These are phyloP conservation scores for Manis pentadactyla DNA, from an alignment of 2,797 vertebrate genomes.

Conservation along the genomic window DNA sequence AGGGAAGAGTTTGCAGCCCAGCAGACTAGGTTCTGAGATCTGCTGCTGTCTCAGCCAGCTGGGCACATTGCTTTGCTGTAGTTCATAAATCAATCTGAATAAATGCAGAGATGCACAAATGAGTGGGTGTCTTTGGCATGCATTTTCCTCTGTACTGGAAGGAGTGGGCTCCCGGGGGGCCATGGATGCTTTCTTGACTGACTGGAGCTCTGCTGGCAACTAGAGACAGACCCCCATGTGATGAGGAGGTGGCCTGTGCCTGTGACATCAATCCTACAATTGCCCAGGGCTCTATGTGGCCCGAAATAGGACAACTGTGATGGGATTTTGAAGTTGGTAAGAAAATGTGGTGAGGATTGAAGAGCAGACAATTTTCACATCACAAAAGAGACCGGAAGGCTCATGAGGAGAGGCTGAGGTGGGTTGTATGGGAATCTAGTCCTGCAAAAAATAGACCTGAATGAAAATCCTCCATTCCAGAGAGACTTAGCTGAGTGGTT, in stretches of 20 bases:
- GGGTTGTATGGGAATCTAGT: not conserved
- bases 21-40: not conserved
- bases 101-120: accelerated
- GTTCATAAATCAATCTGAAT: accelerated
- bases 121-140: not conserved
- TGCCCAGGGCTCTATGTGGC: not conserved
- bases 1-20: not conserved
- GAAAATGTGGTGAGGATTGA: not conserved
- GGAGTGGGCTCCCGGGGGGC: not conserved
- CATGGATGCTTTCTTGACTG: not conserved
- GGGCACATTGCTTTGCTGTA: not conserved
- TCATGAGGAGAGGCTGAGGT: not conserved
- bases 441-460: not conserved
- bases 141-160: accelerated
- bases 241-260: not conserved
- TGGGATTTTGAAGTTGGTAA: not conserved
- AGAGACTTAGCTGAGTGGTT: not conserved
- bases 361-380: not conserved
- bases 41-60: not conserved
- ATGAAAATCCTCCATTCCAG: not conserved
- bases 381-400: not conserved
- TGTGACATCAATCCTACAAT: not conserved
- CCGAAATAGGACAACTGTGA: not conserved
- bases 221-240: not conserved
- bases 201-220: not conserved